phyloP scores from a whole-genome alignment of 2,888 invertebrate genomes.

The Cremastinae sp. region DNA sequence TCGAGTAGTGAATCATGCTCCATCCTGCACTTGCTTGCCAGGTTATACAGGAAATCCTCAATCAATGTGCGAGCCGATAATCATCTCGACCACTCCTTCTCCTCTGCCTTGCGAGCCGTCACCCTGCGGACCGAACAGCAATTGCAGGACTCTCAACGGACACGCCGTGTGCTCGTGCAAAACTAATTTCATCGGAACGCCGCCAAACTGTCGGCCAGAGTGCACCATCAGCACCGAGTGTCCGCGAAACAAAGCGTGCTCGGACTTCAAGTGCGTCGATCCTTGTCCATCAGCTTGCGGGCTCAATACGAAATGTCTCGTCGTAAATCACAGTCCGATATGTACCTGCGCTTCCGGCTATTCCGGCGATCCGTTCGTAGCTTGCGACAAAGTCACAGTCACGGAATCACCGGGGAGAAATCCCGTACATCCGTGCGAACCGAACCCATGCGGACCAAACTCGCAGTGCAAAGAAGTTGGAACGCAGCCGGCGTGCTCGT shows the following conservation, averaged over 20 bases:
- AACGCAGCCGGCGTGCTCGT: slow-evolving; percentile 92
- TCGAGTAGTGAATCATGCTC: slow-evolving; percentile 90
- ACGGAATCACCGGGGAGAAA: slow-evolving; percentile 75
- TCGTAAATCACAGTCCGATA: slow-evolving; percentile 92
- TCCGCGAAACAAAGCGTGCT: slow-evolving; percentile 89
- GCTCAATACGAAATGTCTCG: slow-evolving; percentile 90
- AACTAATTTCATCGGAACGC: slow-evolving; percentile 87
- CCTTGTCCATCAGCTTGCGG: slow-evolving; percentile 93
- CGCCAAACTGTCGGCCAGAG: slow-evolving; percentile 91
- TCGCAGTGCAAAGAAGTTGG: slow-evolving; percentile 91
- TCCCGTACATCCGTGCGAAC: slow-evolving; percentile 86
- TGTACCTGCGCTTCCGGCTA: slow-evolving; percentile 91
- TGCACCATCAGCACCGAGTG: slow-evolving; percentile 93
- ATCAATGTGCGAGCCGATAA: slow-evolving; percentile 80
- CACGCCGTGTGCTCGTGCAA: slow-evolving; percentile 92
- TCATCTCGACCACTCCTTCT: slow-evolving; percentile 66
- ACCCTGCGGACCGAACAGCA: slow-evolving; percentile 92
- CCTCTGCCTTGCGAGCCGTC: slow-evolving; percentile 87
- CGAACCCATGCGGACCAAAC: slow-evolving; percentile 92
- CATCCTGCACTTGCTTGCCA: slow-evolving; percentile 89
- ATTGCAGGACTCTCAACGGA: slow-evolving; percentile 88
- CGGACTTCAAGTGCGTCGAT: slow-evolving; percentile 90
- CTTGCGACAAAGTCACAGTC: slow-evolving; percentile 83
- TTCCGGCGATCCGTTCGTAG: slow-evolving; percentile 90
- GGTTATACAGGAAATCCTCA: slow-evolving; percentile 91